Evolutionary conservation across 2,888 invertebrate genomes (phyloP).

Genomic region (Acronicta psi): DNA sequence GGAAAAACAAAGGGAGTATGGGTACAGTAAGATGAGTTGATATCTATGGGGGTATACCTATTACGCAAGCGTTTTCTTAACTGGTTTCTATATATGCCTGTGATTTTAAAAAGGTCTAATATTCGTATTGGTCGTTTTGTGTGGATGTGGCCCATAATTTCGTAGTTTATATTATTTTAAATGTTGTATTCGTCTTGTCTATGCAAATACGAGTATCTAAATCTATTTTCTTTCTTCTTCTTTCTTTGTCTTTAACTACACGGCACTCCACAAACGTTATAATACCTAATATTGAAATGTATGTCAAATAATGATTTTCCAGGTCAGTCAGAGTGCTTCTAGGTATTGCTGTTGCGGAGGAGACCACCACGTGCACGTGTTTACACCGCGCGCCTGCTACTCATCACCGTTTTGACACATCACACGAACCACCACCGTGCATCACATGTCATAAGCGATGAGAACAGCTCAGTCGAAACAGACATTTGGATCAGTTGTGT

Average conservation of each 20-base stretch:
- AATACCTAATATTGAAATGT: slow-evolving; percentile 26
- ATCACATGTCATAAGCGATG: slow-evolving; percentile 32
- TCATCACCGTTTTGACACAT: slow-evolving; percentile 84
- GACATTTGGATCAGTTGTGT: accelerated
- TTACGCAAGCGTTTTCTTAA: no score
- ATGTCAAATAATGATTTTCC: slow-evolving; percentile 48
- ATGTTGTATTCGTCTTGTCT: no score
- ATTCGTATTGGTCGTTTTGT: no score
- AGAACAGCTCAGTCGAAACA: slow-evolving; percentile 18
- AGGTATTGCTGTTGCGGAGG: slow-evolving; percentile 56
- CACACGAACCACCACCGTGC: slow-evolving; percentile 63
- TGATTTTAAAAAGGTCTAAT: no score
- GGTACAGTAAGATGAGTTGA: no score
- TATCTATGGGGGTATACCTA: no score
- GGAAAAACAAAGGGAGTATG: neutral
- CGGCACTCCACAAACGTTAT: neutral
- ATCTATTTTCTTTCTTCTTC: no score
- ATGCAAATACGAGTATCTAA: no score
- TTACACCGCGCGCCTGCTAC: slow-evolving; percentile 83
- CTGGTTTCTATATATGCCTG: no score
- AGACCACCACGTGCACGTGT: slow-evolving; percentile 76
- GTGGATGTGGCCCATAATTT: no score
- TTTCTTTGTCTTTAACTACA: neutral
- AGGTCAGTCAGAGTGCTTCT: slow-evolving; percentile 56
- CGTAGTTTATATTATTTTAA: no score